These are phyloP conservation scores for Oreohelix idahoensis DNA, from an alignment of 1,140 invertebrate genomes.

Conservation along the genomic window DNA sequence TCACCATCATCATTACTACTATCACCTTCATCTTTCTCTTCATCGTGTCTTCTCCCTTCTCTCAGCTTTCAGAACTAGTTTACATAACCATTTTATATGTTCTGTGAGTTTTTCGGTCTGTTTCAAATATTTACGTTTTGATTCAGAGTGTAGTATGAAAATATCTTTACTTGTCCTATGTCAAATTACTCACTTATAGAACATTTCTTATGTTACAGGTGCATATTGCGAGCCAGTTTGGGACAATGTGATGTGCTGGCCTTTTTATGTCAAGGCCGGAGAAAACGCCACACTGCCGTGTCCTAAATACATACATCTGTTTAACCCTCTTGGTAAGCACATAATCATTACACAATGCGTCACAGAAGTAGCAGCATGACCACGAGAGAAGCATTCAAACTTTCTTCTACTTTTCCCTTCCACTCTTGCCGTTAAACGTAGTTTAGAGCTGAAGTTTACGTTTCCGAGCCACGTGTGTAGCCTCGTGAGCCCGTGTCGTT, in stretches of 20 bases:
- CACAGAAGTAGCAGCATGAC: too few relatives aligned
- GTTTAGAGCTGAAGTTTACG: too few relatives aligned
- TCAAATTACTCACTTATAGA: neutral
- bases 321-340: constrained; percentile 40
- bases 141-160: neutral
- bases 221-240: constrained; percentile 50
- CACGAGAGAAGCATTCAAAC: too few relatives aligned
- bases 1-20: neutral
- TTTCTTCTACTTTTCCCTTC: too few relatives aligned
- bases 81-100: neutral
- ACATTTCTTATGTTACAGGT: constrained; percentile 21
- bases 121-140: neutral
- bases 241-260: constrained; percentile 58
- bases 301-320: constrained; percentile 47
- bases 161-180: neutral
- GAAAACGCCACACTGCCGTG: constrained; percentile 42
- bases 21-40: neutral
- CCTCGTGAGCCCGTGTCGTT: neutral
- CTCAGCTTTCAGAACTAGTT: too few relatives aligned
- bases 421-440: too few relatives aligned
- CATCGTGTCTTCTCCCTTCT: neutral
- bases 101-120: neutral
- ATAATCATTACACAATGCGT: neutral
- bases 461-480: too few relatives aligned
- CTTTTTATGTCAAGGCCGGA: constrained; percentile 46